These are phyloP conservation scores for Dorcus parallelipipedus DNA, from an alignment of 2,888 invertebrate genomes.

Conservation along the genomic window DNA sequence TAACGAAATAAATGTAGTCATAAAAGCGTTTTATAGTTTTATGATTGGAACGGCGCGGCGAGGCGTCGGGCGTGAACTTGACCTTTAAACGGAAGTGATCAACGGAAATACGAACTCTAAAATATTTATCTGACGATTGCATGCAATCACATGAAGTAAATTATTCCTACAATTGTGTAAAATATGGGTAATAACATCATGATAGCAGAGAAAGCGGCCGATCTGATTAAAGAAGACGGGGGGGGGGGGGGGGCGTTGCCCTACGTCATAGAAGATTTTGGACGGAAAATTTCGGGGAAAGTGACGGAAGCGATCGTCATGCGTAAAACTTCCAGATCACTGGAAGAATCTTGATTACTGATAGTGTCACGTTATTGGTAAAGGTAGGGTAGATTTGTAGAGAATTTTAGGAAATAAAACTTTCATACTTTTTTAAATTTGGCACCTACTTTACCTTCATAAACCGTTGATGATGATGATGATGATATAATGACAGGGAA, in stretches of 20 bases:
- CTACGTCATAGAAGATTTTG: not conserved
- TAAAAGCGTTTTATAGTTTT: no score
- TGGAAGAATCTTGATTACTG: constrained; percentile 13
- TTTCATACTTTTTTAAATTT: not conserved
- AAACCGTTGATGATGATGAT: no score
- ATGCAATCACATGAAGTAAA: no score
- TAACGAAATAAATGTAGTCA: no score
- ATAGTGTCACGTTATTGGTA: not conserved
- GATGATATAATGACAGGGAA: no score
- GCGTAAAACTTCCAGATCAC: constrained; percentile 1
- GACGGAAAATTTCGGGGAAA: not conserved
- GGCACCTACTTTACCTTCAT: no score
- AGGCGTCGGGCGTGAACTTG: no score
- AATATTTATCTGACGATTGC: no score
- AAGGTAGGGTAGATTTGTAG: not conserved
- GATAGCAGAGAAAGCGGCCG: constrained; percentile 87
- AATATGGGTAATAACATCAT: constrained; percentile 55
- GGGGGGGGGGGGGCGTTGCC: not conserved
- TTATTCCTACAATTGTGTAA: no score
- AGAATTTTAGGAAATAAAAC: not conserved
- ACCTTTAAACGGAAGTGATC: no score
- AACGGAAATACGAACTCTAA: no score
- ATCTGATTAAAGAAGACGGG: constrained; percentile 88
- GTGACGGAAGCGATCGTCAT: constrained; percentile 1
- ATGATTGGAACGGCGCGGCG: no score